Evolutionary conservation across 2,888 invertebrate species (phyloP).

Genomic region (Epinotia demarniana): DNA sequence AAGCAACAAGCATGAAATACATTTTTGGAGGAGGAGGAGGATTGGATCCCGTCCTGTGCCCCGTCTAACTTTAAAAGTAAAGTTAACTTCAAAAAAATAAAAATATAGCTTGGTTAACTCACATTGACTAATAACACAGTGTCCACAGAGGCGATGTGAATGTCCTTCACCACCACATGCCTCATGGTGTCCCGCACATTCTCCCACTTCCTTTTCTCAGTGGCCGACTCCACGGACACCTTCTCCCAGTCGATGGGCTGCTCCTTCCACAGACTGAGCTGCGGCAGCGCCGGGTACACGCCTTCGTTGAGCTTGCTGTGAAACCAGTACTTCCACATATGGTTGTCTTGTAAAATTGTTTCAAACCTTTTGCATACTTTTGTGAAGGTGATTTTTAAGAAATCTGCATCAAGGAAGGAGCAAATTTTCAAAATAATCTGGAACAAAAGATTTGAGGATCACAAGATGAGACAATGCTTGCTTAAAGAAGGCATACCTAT

Average conservation of each 20-base stretch:
- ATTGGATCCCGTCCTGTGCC: too few species aligned
- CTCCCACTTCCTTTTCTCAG: slow-evolving; percentile 83
- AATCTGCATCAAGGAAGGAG: slow-evolving; percentile 83
- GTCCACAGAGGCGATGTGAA: slow-evolving; percentile 85
- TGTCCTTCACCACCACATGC: slow-evolving; percentile 79
- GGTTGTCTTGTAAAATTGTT: slow-evolving; percentile 82
- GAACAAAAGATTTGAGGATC: slow-evolving; percentile 56
- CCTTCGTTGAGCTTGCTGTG: slow-evolving; percentile 70
- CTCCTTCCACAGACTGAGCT: slow-evolving; percentile 69
- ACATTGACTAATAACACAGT: slow-evolving; percentile 84
- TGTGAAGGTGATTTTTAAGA: slow-evolving; percentile 80
- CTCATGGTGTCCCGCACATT: slow-evolving; percentile 73
- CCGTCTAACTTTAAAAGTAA: too few species aligned
- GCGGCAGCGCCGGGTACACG: slow-evolving; percentile 70
- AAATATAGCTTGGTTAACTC: slow-evolving; percentile 54
- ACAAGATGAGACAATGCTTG: too few species aligned
- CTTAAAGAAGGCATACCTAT: too few species aligned
- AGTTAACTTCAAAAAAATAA: too few species aligned
- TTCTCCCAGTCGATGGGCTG: slow-evolving; percentile 81
- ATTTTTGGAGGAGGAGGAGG: too few species aligned
- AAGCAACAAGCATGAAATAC: too few species aligned
- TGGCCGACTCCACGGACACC: slow-evolving; percentile 86
- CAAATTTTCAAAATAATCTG: slow-evolving; percentile 86
- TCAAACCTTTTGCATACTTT: slow-evolving; percentile 84
- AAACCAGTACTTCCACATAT: slow-evolving; percentile 84